Evolutionary conservation across 2,888 invertebrate species (phyloP).

Genomic region (Antitype chi): DNA sequence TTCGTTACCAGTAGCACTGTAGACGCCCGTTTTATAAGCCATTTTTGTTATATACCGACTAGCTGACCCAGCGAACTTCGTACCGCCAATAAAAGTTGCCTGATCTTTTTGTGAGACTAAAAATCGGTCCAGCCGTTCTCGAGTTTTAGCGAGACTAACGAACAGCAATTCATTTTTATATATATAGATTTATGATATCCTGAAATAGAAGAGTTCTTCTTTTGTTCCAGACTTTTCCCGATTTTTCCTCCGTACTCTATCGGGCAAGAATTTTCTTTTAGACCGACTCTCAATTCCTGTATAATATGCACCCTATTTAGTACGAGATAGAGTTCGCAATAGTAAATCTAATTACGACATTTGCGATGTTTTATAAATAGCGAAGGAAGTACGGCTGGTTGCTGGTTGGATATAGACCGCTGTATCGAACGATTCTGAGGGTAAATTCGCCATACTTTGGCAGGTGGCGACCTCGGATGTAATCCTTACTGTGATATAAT

Average conservation of each 20-base stretch:
- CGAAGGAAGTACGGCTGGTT: slow-evolving; percentile 7
- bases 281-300: neutral
- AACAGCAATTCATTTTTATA: neutral
- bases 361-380: neutral
- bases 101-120: too few relatives aligned
- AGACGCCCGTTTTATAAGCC: neutral
- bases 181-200: slow-evolving; percentile 1
- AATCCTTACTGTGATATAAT: slow-evolving; percentile 4
- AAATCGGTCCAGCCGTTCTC: too few relatives aligned
- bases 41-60: neutral
- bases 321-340: neutral
- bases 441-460: slow-evolving; percentile 19
- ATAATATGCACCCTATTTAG: neutral
- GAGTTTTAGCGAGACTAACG: too few relatives aligned
- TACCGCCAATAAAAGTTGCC: too few relatives aligned
- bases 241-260: slow-evolving; percentile 15
- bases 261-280: slow-evolving; percentile 5
- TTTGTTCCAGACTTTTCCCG: slow-evolving; percentile 32
- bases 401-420: slow-evolving; percentile 25
- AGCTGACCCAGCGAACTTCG: too few relatives aligned
- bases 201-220: slow-evolving; percentile 19
- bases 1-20: neutral
- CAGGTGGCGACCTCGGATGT: neutral
- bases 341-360: neutral
- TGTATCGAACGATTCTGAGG: slow-evolving; percentile 46